Percentiles rank a stretch among this genome's conserved stretches.
Evolutionary conservation across 2,113 vertebrate species (phyloP).

Genomic region (Hypanus sabinus): DNA sequence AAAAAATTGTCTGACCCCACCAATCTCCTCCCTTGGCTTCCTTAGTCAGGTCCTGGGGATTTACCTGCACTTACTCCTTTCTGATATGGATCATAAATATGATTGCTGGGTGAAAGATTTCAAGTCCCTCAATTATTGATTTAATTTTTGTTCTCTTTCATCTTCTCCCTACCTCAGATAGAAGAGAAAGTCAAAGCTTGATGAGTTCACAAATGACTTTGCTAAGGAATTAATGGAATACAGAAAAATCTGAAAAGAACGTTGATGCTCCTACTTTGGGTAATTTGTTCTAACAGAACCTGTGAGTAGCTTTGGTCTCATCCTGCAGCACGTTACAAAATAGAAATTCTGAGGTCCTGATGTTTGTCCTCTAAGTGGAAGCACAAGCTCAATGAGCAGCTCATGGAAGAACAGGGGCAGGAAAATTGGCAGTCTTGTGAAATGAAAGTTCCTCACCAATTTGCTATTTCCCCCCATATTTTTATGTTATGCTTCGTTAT

Average conservation of each 20-base stretch:
- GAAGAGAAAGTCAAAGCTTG: constrained; percentile 91
- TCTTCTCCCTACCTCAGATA: constrained; percentile 65
- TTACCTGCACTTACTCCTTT: no score
- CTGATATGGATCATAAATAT: no score
- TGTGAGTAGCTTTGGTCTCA: no score
- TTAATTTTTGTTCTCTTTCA: constrained; percentile 35
- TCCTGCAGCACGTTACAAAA: not conserved
- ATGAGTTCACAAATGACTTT: constrained; percentile 99
- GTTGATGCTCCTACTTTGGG: constrained; percentile 90
- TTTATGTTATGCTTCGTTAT: no score
- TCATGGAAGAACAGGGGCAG: not conserved
- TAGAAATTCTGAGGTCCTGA: not conserved
- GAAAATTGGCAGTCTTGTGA: not conserved
- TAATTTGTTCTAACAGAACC: constrained; percentile 55
- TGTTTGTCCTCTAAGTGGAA: not conserved
- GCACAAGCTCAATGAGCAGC: not conserved
- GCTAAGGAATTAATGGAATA: constrained; percentile 98
- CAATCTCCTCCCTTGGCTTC: no score
- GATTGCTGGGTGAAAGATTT: not conserved
- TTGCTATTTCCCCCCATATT: not conserved
- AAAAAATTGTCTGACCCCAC: no score
- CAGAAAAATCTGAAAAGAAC: constrained; percentile 93
- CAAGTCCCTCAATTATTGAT: not conserved
- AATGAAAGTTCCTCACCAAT: not conserved
- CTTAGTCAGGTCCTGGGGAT: no score